Conservation (phyloP, 2,113 vertebrate genomes). For the Laticauda colubrina region DNA sequence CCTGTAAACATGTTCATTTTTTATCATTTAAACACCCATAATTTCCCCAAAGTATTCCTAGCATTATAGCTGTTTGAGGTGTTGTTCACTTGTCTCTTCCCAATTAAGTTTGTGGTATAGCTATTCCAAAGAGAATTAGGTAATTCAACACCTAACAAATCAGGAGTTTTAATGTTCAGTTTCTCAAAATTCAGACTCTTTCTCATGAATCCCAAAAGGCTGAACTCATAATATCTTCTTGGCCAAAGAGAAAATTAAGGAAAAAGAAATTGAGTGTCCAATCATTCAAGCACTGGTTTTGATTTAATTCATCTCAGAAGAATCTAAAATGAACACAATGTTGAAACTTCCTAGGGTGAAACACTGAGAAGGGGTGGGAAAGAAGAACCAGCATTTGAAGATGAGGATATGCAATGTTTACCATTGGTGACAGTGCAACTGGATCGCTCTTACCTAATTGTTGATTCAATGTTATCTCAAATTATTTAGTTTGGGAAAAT, state of each 20-base stretch:
- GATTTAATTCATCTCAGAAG: neutral
- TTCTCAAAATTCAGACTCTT: neutral
- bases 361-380: neutral
- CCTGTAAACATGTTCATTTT: neutral
- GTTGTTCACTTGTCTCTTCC: neutral
- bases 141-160: neutral
- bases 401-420: neutral
- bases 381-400: neutral
- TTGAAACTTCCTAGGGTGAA: neutral
- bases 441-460: fast-evolving
- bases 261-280: neutral
- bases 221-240: neutral
- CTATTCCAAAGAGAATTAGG: neutral
- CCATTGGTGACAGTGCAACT: neutral
- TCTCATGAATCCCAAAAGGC: neutral
- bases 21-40: neutral
- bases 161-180: neutral
- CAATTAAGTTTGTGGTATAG: neutral
- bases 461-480: neutral
- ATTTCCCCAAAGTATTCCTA: neutral
- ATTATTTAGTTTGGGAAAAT: fast-evolving
- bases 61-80: neutral
- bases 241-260: neutral
- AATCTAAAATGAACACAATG: fast-evolving
- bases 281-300: neutral